phyloP scores from a whole-genome alignment of 37 sponge, comb jelly and placozoan species.

The Petrosia ficiformis region DNA sequence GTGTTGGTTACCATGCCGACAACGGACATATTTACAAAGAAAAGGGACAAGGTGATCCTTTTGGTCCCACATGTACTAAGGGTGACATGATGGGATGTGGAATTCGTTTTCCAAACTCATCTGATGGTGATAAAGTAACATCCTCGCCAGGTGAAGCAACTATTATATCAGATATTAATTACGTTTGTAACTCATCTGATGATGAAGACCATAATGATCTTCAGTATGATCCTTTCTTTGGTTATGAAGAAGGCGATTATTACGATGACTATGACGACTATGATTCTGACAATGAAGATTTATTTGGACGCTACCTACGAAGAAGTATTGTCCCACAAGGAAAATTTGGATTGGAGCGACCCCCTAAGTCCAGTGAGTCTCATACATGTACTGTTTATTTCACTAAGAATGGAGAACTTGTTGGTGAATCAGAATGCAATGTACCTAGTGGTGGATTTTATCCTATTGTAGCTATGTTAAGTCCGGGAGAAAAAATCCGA shows the following conservation, averaged over 20 bases:
- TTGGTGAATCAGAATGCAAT: constrained; percentile 56
- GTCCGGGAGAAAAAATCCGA: constrained; percentile 47
- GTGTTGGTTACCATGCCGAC: constrained; percentile 78
- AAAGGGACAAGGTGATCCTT: constrained; percentile 48
- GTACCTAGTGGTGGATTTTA: constrained; percentile 80
- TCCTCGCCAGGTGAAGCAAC: neutral
- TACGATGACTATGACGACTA: neutral
- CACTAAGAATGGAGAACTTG: constrained; percentile 68
- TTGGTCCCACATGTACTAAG: constrained; percentile 58
- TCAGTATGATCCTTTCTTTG: neutral
- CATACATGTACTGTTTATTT: constrained; percentile 58
- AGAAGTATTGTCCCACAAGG: neutral
- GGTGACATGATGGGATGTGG: constrained; percentile 83
- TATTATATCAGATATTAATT: neutral
- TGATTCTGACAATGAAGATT: neutral
- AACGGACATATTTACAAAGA: constrained; percentile 67
- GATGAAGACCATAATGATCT: neutral
- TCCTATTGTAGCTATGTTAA: constrained; percentile 77
- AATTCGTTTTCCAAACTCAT: constrained; percentile 12
- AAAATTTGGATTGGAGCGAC: neutral
- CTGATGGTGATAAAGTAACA: neutral
- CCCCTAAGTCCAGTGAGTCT: neutral
- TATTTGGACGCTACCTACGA: neutral
- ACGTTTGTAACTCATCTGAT: neutral
- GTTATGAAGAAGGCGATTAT: neutral